Conservation (phyloP, 2,113 vertebrate species). For the Bucco capensis region DNA sequence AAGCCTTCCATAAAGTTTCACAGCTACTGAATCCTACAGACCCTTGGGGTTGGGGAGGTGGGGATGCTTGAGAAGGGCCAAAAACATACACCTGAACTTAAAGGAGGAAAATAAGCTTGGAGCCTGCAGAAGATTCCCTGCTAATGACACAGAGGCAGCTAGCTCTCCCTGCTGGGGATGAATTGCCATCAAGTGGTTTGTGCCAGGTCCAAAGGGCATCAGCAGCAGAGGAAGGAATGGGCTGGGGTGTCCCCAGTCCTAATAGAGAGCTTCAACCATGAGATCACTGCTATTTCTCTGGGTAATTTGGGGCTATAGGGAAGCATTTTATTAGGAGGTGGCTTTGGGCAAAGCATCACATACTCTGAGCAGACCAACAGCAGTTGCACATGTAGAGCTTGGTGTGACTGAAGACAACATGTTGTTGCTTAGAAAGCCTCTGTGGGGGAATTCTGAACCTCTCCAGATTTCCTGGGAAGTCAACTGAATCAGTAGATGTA, state of each 20-base stretch:
- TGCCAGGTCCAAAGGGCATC: neutral
- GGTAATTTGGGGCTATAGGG: neutral
- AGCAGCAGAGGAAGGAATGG: neutral
- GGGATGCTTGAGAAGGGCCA: neutral
- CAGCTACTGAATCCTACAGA: slow-evolving; percentile 6
- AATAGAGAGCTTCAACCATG: neutral
- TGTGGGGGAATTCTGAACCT: neutral
- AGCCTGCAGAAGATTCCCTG: neutral
- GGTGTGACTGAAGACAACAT: neutral
- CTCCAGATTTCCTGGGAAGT: neutral
- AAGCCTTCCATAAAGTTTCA: slow-evolving; percentile 28
- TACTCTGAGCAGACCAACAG: neutral
- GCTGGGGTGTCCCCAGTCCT: neutral
- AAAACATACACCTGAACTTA: neutral
- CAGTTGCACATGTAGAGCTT: neutral
- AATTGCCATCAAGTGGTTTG: neutral
- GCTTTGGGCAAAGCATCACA: neutral
- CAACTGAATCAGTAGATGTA: neutral
- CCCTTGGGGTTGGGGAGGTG: neutral
- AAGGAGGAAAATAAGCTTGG: neutral
- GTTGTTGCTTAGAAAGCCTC: neutral
- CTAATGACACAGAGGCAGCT: neutral
- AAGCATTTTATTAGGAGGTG: neutral
- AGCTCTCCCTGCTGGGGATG: neutral
- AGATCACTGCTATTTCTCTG: neutral